phyloP scores from a whole-genome alignment of 2,113 vertebrate genomes.

The Merops nubicus region DNA sequence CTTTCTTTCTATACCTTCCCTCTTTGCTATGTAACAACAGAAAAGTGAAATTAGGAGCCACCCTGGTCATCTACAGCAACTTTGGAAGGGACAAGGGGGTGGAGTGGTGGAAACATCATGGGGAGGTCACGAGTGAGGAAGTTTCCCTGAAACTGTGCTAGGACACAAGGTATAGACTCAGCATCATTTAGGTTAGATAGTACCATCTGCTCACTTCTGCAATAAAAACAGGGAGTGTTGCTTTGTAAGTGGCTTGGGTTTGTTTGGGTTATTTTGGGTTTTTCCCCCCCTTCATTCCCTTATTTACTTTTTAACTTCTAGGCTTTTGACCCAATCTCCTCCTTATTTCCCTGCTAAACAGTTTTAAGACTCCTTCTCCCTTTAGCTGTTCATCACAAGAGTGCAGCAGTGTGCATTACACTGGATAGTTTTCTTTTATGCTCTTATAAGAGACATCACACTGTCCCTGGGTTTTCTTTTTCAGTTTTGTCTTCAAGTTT shows the following conservation, averaged over 20 bases:
- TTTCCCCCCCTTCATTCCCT: not conserved
- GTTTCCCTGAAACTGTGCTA: not conserved
- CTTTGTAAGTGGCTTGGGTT: not conserved
- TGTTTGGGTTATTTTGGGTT: not conserved
- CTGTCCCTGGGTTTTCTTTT: not conserved
- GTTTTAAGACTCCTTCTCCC: not conserved
- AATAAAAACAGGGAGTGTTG: no score
- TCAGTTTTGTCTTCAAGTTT: not conserved
- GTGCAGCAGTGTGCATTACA: not conserved
- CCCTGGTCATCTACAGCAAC: not conserved
- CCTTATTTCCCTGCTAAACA: not conserved
- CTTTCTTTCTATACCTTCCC: not conserved
- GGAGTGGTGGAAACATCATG: accelerated
- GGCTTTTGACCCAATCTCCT: not conserved
- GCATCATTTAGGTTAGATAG: no score
- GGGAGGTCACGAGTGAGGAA: not conserved
- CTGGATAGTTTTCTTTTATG: not conserved
- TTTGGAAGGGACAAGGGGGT: not conserved
- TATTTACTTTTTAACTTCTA: not conserved
- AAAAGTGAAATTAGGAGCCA: not conserved
- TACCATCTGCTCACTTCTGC: not conserved
- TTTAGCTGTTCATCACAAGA: not conserved
- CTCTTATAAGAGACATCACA: accelerated
- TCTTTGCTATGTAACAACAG: accelerated
- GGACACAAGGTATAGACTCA: not conserved